Percentiles rank a stretch among this genome's conserved stretches.
Conservation (phyloP, 2,113 vertebrate species). For the Pseudorasbora parva region DNA sequence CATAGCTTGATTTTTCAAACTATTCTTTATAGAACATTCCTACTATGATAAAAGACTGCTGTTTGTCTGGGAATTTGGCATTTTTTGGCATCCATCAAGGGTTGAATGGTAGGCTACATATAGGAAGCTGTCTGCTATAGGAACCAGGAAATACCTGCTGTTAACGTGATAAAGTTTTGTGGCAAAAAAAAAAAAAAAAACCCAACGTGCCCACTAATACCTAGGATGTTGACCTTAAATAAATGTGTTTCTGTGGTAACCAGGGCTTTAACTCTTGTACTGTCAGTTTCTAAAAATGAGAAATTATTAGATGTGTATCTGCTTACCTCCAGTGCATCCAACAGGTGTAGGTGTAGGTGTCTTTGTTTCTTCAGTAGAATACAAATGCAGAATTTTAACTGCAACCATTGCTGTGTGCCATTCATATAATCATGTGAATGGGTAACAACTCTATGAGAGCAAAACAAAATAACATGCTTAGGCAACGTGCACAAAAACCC, state of each 20-base stretch:
- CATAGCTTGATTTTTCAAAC: background rate
- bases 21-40: background rate
- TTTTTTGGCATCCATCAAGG: background rate
- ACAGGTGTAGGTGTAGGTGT: too few relatives aligned
- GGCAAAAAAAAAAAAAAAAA: background rate
- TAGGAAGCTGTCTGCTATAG: background rate
- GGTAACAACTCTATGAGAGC: too few relatives aligned
- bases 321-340: too few relatives aligned
- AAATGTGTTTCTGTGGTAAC: conserved; percentile 16
- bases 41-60: background rate
- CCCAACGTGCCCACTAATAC: conserved; percentile 7
- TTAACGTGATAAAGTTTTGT: background rate
- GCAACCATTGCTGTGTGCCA: too few relatives aligned
- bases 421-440: too few relatives aligned
- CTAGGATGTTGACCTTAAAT: conserved; percentile 7
- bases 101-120: background rate
- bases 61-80: background rate
- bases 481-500: too few relatives aligned
- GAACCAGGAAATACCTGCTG: conserved; percentile 2
- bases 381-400: too few relatives aligned
- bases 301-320: too few relatives aligned
- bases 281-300: background rate
- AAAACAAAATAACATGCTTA: too few relatives aligned
- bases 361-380: too few relatives aligned
- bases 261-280: background rate